Evolutionary conservation across 2,797 vertebrate genomes (phyloP), one percentile per base, ranked within the genome.

Genomic region (Cetoscarus ocellatus): DNA sequence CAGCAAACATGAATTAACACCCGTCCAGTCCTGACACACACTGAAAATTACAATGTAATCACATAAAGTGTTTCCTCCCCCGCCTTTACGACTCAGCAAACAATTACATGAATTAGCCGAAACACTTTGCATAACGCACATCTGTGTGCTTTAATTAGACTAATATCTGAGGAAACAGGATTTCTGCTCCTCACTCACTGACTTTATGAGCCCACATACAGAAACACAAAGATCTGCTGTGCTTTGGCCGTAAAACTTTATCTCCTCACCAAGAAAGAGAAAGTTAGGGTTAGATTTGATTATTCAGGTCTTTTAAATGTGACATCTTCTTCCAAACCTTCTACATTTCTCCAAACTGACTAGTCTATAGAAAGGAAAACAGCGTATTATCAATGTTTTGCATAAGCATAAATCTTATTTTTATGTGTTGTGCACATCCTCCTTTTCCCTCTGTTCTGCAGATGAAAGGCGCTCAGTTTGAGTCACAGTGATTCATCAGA

Each of bases 121-220:
- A 81, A 79, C 70, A 55, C 85, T 93, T 89, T 91, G 92, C 88
- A 87, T 94, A 91, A 89, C 40, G 48, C 93, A 92, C 94, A 95
- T 93, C 93, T 95, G 94, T 89, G 92, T 59, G 19, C 77, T 87
- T 89, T 92, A 90, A 94, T 93, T 64, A 86, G 77, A 73, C 79
- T 85, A 87, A 94, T 93, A 85, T 90, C 79, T 78, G 80, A 79
- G 42, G 55, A 82, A 88, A 85, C 89, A 90, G 87, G 91, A 84
- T 85, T 90, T 81, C 77, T 67, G 70, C 67, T 84, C 82, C 86
- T 86, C 43, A 74, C 77, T 70, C 47, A 10, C 67, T 39, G 75
- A 74, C 67, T 56, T 47, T 0, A 44, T 51, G 54, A 82, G 66
- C 74, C 45, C 49, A 79, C 73, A 78, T 69, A 34, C 64, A 71